These are phyloP conservation scores for Anthopleura xanthogrammica DNA, from an alignment of 92 coral and sea anemone genomes.

Conservation along the genomic window DNA sequence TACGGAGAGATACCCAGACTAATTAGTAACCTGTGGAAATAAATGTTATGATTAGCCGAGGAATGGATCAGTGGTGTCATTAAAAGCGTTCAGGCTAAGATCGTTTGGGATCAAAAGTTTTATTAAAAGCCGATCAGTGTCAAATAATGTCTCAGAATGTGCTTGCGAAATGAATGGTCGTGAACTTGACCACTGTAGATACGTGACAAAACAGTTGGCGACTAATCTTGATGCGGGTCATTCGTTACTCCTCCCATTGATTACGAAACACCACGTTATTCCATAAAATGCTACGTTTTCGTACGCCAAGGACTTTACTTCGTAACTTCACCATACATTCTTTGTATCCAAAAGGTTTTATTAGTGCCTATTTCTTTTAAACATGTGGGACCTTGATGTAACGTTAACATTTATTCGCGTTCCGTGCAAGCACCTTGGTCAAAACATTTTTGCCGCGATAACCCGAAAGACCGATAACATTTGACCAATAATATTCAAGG, in stretches of 20 bases:
- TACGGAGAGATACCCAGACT: neutral
- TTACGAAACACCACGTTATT: neutral
- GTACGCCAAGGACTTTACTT: neutral
- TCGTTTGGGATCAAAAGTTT: constrained; percentile 1
- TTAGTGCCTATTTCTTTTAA: neutral
- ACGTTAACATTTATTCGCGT: neutral
- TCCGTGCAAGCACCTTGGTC: neutral
- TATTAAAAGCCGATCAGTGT: neutral
- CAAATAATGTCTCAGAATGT: neutral
- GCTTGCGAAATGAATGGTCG: neutral
- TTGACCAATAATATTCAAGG: neutral
- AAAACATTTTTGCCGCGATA: neutral
- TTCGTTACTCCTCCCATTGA: neutral
- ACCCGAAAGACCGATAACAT: constrained; percentile 5
- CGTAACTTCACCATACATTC: neutral
- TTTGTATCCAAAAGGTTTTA: neutral
- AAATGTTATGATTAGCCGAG: constrained; percentile 1
- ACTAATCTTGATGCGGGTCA: neutral
- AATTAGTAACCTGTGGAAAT: neutral
- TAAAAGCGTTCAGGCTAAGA: neutral
- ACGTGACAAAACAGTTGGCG: neutral
- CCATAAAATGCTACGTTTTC: neutral
- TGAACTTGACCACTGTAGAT: neutral
- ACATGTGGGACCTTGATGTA: neutral
- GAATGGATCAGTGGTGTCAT: neutral